A percentile compares a stretch with the other conserved stretches of the same genome.
phyloP scores from a whole-genome alignment of 2,888 invertebrate genomes.

The Drosophila aldrichi region DNA sequence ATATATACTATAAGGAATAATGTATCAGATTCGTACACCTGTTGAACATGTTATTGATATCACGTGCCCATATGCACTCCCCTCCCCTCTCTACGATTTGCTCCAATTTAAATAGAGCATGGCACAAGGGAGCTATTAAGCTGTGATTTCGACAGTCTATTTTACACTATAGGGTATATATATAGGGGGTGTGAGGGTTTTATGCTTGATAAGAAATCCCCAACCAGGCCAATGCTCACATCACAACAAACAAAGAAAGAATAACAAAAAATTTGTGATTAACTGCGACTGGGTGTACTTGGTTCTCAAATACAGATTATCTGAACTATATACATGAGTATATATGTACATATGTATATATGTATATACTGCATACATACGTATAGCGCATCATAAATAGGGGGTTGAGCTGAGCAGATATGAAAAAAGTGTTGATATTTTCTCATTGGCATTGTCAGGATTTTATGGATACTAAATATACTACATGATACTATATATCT shows the following conservation, averaged over 20 bases:
- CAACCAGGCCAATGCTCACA: slow-evolving; percentile 35
- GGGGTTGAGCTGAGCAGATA: neutral
- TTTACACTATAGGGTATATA: neutral
- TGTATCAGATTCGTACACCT: slow-evolving; percentile 6
- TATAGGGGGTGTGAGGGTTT: slow-evolving; percentile 7
- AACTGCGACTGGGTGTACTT: slow-evolving; percentile 5
- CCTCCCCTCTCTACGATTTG: neutral
- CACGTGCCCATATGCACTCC: slow-evolving; percentile 4
- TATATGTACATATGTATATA: neutral
- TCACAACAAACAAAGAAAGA: slow-evolving; percentile 15
- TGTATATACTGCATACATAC: neutral
- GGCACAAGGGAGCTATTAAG: neutral
- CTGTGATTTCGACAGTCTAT: neutral
- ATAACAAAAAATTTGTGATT: slow-evolving; percentile 28
- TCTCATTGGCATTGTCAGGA: neutral
- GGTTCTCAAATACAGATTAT: slow-evolving; percentile 37
- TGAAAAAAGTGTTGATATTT: neutral
- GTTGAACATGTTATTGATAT: slow-evolving; percentile 9
- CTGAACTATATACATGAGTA: slow-evolving; percentile 9
- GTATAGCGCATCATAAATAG: neutral
- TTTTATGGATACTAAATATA: too few relatives aligned
- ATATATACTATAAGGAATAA: neutral
- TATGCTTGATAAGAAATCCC: slow-evolving; percentile 41
- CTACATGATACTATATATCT: too few relatives aligned
- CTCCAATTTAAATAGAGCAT: neutral